Base-by-base conservation (phyloP, 2,113 vertebrate species). In the Pantherophis guttatus region DNA sequence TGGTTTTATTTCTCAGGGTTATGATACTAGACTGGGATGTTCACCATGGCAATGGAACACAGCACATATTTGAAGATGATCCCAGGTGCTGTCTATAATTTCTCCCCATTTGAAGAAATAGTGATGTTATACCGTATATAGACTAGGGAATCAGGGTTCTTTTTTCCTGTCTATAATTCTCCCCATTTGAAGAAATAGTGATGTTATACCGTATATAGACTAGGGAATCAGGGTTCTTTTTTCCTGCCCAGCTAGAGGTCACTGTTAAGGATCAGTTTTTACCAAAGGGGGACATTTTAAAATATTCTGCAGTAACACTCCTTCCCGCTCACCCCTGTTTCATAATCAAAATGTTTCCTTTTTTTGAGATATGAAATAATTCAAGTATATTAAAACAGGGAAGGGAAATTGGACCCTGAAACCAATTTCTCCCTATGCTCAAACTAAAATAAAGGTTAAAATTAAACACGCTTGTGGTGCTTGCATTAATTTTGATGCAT, bases 31-130 rank as follows among this genome's bases (percentile, higher is more conserved):
- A 99, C 96, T 99, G 99, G 99, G 99, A 99, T 1, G 96, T 99
- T 90, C 99, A 99, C 96, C 98, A 99, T 0, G 99, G 99, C 94
- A 99, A 99, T n/a, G 99, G 99, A 75, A 99, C 98, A 0, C 99
- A 99, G 95, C 98, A 99, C 95, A 98, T 99, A 44, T 99, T 99
- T 86, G 98, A 99, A 93, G 96, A 98, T 0, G 98, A 99, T 19
- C 92, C 98, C 95, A 99, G 98, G 99, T 99, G 90, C 44, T 19
- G 1, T 21, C 26, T 54, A 7, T 88, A 7, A 53, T 11, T 59
- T 86, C 24, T 8, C 8, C 23, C 6, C 48, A 9, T 70, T 58
- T 44, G 3, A 75, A 81, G 92, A 33, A 90, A 65, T 58, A 10
- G 26, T 86, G 17, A 24, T 23, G 3, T 11, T 89, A 53, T 86